Percentiles rank a stretch among this genome's conserved stretches.
Conservation (phyloP, 2,888 invertebrate genomes). For the Ectemnius cavifrons region DNA sequence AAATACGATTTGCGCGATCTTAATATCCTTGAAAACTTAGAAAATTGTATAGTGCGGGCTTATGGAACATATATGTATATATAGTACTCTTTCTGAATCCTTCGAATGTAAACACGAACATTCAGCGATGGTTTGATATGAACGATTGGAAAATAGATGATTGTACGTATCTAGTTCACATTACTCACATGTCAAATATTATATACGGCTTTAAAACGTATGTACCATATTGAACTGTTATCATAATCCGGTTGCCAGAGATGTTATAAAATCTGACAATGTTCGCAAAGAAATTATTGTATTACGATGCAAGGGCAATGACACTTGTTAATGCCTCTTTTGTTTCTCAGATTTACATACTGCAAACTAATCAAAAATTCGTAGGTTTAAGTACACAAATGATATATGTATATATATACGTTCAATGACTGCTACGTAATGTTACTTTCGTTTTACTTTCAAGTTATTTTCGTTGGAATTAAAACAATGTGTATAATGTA, state of each 20-base stretch:
- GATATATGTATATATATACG: slow-evolving; percentile 13
- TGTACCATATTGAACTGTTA: no score
- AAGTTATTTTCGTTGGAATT: background rate
- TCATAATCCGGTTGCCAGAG: no score
- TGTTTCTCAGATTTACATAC: no score
- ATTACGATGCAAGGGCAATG: no score
- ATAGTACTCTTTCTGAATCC: slow-evolving; percentile 8
- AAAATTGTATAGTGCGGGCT: slow-evolving; percentile 17
- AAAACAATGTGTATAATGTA: slow-evolving; percentile 34
- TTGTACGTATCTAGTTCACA: slow-evolving; percentile 15
- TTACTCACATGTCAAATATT: slow-evolving; percentile 6
- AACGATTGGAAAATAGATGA: slow-evolving; percentile 37
- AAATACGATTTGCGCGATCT: slow-evolving; percentile 43
- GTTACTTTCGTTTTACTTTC: slow-evolving; percentile 16
- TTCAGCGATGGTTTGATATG: slow-evolving; percentile 37
- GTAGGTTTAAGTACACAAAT: slow-evolving; percentile 52
- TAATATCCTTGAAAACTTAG: slow-evolving; percentile 35
- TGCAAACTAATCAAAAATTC: no score
- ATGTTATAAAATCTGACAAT: slow-evolving; percentile 32
- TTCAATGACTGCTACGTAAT: slow-evolving; percentile 11
- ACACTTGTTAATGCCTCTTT: no score
- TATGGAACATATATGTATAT: no score
- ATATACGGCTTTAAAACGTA: no score
- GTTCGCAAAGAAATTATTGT: slow-evolving; percentile 26
- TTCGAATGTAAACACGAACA: slow-evolving; percentile 19